phyloP scores from a whole-genome alignment of 2,888 invertebrate genomes.

The Agriotes lineatus region DNA sequence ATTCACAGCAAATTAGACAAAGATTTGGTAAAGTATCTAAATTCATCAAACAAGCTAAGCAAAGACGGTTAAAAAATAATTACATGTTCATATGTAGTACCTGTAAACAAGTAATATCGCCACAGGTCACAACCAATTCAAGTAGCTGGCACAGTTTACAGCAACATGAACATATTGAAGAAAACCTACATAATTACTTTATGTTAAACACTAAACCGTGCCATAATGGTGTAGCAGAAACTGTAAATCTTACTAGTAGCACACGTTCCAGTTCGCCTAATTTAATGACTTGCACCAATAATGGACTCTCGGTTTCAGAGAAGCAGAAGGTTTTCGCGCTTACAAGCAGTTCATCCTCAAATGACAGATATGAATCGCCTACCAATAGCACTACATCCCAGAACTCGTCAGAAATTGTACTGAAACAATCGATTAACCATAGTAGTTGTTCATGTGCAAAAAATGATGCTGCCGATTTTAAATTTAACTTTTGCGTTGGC shows the following conservation, averaged over 20 bases:
- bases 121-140: too few species aligned
- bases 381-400: background rate
- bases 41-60: background rate
- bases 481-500: conserved; percentile 18
- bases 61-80: background rate
- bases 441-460: background rate
- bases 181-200: background rate
- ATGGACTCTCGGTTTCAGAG: background rate
- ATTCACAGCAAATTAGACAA: background rate
- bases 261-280: background rate
- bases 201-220: background rate
- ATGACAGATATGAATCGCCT: background rate
- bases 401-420: background rate
- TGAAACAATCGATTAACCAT: background rate
- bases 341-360: background rate
- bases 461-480: conserved; percentile 2
- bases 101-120: background rate
- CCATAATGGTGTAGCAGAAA: background rate
- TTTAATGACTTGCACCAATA: background rate
- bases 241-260: background rate
- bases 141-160: background rate
- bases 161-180: conserved; percentile 2
- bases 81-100: background rate
- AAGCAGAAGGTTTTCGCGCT: background rate
- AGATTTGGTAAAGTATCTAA: conserved; percentile 5